Percentiles rank a stretch among this genome's conserved stretches.
phyloP scores from a whole-genome alignment of 2,888 invertebrate species.

The Drosophila greeni region DNA sequence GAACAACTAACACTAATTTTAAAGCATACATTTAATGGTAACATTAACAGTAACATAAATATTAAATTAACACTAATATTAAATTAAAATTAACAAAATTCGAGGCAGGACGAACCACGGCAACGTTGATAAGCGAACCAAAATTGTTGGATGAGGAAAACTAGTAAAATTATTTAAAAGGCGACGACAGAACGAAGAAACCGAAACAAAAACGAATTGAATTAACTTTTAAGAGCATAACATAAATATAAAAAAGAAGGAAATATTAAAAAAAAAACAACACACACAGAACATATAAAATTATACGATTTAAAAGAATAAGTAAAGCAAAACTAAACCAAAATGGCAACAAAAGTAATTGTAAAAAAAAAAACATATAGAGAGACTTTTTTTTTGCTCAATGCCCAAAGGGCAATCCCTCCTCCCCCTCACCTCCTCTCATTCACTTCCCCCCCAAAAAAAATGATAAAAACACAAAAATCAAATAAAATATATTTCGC shows the following conservation, averaged over 20 bases:
- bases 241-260: conserved; percentile 33
- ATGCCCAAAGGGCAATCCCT: conserved; percentile 34
- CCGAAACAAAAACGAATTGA: conserved; percentile 39
- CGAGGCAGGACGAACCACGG: conserved; percentile 3
- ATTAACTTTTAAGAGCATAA: conserved; percentile 44
- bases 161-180: conserved; percentile 28
- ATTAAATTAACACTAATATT: conserved; percentile 48
- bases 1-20: conserved; percentile 67
- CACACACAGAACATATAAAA: conserved; percentile 40
- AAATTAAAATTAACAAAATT: conserved; percentile 17
- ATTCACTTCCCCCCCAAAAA: conserved; percentile 4
- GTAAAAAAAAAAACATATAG: conserved; percentile 41
- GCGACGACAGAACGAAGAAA: conserved; percentile 10
- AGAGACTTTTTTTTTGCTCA: conserved; percentile 45
- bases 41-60: conserved; percentile 59
- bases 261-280: conserved; percentile 49
- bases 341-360: conserved; percentile 46
- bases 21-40: conserved; percentile 66
- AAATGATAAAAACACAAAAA: conserved; percentile 19
- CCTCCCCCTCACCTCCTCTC: conserved; percentile 12
- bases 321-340: conserved; percentile 37
- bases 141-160: conserved; percentile 15
- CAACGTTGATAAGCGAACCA: conserved; percentile 20
- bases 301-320: conserved; percentile 61
- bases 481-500: conserved; percentile 46